These are phyloP conservation scores for Centropyge bicolor DNA, from an alignment of 2,797 vertebrate species.

Conservation along the genomic window DNA sequence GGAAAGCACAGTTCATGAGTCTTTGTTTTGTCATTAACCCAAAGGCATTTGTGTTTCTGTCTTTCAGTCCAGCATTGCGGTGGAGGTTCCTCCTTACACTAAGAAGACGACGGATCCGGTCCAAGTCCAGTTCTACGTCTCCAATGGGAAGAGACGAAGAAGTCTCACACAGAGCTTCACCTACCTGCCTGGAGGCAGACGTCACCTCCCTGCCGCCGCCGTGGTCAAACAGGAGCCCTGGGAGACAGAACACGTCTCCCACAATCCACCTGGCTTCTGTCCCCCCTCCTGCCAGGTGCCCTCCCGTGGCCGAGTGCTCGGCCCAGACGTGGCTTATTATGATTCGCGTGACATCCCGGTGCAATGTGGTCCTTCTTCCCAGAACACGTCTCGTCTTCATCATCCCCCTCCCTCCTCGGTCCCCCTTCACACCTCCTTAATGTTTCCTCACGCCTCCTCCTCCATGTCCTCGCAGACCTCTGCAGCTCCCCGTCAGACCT, in stretches of 20 bases:
- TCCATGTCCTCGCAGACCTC: conserved; percentile 71
- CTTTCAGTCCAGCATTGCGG: conserved; percentile 89
- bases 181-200: conserved; percentile 77
- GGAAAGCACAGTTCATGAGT: no score
- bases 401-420: conserved; percentile 30
- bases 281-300: conserved; percentile 60
- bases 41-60: not conserved
- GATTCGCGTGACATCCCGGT: conserved; percentile 83
- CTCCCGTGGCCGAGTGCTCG: conserved; percentile 78
- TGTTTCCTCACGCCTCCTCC: conserved; percentile 55
- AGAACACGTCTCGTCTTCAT: conserved; percentile 55
- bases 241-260: conserved; percentile 84
- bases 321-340: conserved; percentile 82
- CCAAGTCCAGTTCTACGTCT: conserved; percentile 95
- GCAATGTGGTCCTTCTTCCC: conserved; percentile 81
- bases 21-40: not conserved
- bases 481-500: conserved; percentile 66
- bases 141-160: conserved; percentile 94
- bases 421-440: conserved; percentile 21
- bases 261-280: conserved; percentile 77
- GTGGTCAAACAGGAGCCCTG: conserved; percentile 90
- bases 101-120: conserved; percentile 85
- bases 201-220: not conserved
- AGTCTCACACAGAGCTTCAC: conserved; percentile 92
- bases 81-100: conserved; percentile 92